A percentile compares a stretch with the other conserved stretches of the same genome.
Evolutionary conservation across 2,888 invertebrate species (phyloP).

Genomic region (Oithona nana): DNA sequence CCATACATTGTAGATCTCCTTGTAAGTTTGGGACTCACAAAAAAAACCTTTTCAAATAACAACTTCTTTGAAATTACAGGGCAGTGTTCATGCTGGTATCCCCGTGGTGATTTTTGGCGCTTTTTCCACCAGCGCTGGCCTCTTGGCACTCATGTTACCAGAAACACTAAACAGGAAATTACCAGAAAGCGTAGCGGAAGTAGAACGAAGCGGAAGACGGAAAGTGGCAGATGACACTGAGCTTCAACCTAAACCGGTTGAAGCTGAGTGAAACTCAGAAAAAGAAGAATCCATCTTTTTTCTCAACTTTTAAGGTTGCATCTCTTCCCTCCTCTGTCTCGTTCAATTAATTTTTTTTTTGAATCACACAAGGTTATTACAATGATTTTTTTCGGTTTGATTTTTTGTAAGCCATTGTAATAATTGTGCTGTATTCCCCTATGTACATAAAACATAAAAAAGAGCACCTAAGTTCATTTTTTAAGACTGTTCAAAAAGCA

Average conservation of each 20-base stretch:
- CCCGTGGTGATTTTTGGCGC: constrained; percentile 42
- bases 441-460: no score
- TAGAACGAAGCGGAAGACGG: constrained; percentile 35
- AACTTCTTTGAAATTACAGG: background rate
- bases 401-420: no score
- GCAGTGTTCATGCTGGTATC: constrained; percentile 11
- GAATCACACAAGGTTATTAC: no score
- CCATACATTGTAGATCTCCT: constrained; percentile 54
- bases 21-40: constrained; percentile 25
- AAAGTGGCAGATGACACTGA: background rate
- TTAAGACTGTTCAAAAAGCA: background rate
- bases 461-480: no score
- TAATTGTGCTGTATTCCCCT: no score
- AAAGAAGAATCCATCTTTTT: background rate
- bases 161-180: constrained; percentile 55
- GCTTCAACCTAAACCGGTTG: background rate
- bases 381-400: no score
- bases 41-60: no score
- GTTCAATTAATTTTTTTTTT: background rate
- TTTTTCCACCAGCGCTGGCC: constrained; percentile 45
- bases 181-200: constrained; percentile 61
- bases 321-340: background rate
- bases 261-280: background rate
- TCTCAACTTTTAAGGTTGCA: no score
- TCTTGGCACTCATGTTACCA: constrained; percentile 46